A percentile compares a stretch with the other conserved stretches of the same genome.
Conservation (phyloP, 2,113 vertebrate genomes). For the Numida meleagris region DNA sequence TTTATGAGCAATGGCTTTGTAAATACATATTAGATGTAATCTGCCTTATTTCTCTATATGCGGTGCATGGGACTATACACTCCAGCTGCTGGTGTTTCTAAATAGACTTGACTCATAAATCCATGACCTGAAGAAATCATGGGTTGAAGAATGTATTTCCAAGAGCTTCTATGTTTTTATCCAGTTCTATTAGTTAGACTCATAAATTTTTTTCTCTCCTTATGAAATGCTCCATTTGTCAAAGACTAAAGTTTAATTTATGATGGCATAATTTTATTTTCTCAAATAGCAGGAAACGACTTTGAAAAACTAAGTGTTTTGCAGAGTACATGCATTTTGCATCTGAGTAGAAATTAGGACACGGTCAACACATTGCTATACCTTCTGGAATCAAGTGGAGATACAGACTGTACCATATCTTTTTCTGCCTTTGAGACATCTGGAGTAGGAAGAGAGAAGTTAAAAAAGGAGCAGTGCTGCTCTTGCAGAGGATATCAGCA, state of each 20-base stretch:
- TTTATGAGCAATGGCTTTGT: constrained; percentile 15
- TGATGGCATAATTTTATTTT: not conserved
- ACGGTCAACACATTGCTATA: not conserved
- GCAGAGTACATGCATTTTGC: rapidly evolving
- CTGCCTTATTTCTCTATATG: not conserved
- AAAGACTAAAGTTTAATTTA: not conserved
- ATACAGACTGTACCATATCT: not conserved
- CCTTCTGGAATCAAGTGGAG: not conserved
- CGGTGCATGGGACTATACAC: not conserved
- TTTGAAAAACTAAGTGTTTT: not conserved
- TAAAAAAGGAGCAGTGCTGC: not conserved
- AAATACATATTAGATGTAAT: constrained; percentile 30
- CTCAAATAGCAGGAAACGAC: not conserved
- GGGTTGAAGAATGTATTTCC: not conserved
- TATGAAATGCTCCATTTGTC: not conserved
- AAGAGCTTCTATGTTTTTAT: not conserved
- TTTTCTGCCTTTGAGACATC: not conserved
- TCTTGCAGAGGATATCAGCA: not conserved
- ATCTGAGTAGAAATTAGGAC: not conserved
- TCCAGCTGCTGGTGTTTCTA: not conserved
- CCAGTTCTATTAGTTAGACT: not conserved
- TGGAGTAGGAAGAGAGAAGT: not conserved
- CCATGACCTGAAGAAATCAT: not conserved
- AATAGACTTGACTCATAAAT: constrained; percentile 4
- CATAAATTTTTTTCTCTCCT: not conserved